A percentile compares a stretch with the other conserved stretches of the same genome.
Conservation (phyloP, 30 jellyfish, hydroid and myxozoan genomes). For the Cassiopea andromeda region DNA sequence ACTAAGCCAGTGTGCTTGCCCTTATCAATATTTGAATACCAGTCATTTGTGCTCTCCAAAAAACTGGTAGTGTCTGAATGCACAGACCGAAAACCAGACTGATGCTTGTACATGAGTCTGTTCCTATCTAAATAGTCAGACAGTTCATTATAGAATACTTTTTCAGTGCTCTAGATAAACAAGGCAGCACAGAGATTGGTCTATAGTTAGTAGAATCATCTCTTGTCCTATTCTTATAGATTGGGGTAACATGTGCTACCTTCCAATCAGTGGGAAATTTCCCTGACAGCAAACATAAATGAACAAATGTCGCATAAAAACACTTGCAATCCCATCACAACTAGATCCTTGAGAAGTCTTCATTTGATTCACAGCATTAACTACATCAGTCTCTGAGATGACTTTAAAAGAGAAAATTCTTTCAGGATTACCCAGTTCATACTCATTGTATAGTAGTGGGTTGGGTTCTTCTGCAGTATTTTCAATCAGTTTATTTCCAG, state of each 20-base stretch:
- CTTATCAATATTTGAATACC: not conserved
- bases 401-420: too few species aligned
- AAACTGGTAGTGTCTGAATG: not conserved
- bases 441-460: too few species aligned
- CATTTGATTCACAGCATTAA: too few species aligned
- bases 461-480: too few species aligned
- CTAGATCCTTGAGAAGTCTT: not conserved
- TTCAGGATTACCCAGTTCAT: too few species aligned
- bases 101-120: not conserved
- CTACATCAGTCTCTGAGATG: too few species aligned
- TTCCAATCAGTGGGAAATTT: not conserved
- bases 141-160: not conserved
- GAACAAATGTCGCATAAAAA: not conserved
- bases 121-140: not conserved
- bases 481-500: not conserved
- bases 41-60: not conserved
- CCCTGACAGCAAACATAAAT: not conserved
- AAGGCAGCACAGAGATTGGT: not conserved
- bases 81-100: not conserved
- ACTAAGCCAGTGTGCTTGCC: not conserved
- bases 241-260: not conserved
- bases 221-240: not conserved
- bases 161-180: not conserved
- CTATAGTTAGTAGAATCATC: not conserved
- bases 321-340: not conserved